phyloP scores from a whole-genome alignment of 1,140 invertebrate genomes.

The Drosophila triauraria region DNA sequence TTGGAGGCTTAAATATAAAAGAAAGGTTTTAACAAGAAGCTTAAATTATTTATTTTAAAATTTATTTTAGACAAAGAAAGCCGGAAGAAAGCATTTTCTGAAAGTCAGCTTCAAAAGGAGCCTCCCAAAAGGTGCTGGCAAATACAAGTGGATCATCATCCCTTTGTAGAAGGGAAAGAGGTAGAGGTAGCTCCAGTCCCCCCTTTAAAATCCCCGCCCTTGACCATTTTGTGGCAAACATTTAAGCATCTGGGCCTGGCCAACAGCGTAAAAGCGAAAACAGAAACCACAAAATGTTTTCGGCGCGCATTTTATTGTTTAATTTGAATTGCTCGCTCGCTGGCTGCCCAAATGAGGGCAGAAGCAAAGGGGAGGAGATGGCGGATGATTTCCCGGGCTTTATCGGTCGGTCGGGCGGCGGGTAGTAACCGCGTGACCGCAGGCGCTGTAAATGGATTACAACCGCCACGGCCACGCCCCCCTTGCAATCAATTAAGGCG shows the following conservation, averaged over 20 bases:
- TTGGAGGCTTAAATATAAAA: background rate
- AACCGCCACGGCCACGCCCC: conserved; percentile 2
- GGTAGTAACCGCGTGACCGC: conserved; percentile 29
- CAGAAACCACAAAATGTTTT: conserved; percentile 56
- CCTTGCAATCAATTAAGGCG: conserved; percentile 42
- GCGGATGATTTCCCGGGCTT: background rate
- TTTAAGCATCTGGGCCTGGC: conserved; percentile 18
- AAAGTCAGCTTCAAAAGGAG: no score
- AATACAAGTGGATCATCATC: background rate
- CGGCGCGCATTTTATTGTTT: conserved; percentile 67
- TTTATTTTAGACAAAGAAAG: background rate
- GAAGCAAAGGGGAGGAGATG: no score
- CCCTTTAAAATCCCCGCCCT: background rate
- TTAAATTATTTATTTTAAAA: background rate
- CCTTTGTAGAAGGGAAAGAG: no score
- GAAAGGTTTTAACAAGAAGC: background rate
- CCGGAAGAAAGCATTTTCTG: no score
- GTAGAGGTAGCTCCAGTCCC: no score
- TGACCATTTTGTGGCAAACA: conserved; percentile 23
- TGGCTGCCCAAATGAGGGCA: background rate
- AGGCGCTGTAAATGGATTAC: conserved; percentile 53
- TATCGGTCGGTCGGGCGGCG: no score
- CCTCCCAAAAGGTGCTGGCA: no score
- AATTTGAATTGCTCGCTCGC: conserved; percentile 55
- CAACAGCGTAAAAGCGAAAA: conserved; percentile 15